These are phyloP conservation scores for Amorpha juglandis DNA, from an alignment of 2,888 invertebrate genomes.

Conservation along the genomic window DNA sequence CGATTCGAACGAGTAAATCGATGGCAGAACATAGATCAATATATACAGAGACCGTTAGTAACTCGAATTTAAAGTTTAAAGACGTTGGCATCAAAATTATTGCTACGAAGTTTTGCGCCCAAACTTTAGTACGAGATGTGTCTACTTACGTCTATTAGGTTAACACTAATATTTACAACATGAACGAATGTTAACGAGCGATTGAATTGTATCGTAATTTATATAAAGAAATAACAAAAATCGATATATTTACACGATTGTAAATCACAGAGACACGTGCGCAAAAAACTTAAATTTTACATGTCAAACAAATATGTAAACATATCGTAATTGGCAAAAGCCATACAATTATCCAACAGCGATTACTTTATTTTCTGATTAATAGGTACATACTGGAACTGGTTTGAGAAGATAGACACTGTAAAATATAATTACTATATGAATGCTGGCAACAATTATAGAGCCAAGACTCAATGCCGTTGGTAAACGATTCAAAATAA, in stretches of 20 bases:
- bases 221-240: slow-evolving; percentile 78
- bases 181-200: slow-evolving; percentile 71
- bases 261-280: slow-evolving; percentile 80
- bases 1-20: slow-evolving; percentile 45
- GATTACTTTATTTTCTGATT: background rate
- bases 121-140: slow-evolving; percentile 77
- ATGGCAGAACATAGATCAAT: slow-evolving; percentile 49
- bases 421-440: background rate
- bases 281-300: slow-evolving; percentile 40
- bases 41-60: slow-evolving; percentile 69
- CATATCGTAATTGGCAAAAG: slow-evolving; percentile 28
- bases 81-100: slow-evolving; percentile 81
- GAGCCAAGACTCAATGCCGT: slow-evolving; percentile 12
- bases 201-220: slow-evolving; percentile 67
- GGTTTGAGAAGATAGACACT: slow-evolving; percentile 9
- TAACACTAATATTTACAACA: slow-evolving; percentile 79
- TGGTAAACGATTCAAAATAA: background rate
- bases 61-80: slow-evolving; percentile 67
- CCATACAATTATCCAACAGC: slow-evolving; percentile 16
- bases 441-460: background rate
- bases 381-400: background rate
- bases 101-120: slow-evolving; percentile 76
- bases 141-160: slow-evolving; percentile 73
- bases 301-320: slow-evolving; percentile 25
- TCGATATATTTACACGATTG: slow-evolving; percentile 79